Percentiles rank a stretch among this genome's conserved stretches.
These are phyloP conservation scores for Aulostomus chinensis DNA, from an alignment of 2,797 vertebrate species.

Conservation along the genomic window DNA sequence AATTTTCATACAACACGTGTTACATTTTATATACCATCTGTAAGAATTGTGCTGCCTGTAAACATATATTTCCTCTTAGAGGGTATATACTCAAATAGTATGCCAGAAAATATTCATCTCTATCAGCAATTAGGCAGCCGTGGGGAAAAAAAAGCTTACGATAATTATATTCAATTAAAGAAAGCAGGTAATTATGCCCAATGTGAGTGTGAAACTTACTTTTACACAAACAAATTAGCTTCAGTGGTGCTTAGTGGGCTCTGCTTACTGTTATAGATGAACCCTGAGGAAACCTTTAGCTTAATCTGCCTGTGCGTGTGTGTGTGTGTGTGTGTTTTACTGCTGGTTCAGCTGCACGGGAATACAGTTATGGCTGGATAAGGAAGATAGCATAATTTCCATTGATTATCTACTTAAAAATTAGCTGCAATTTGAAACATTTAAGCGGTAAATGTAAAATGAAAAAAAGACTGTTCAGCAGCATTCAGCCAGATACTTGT, in stretches of 20 bases:
- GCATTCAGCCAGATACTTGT: not conserved
- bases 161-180: slow-evolving; percentile 49
- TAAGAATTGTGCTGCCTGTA: no score
- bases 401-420: no score
- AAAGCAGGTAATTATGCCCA: slow-evolving; percentile 52
- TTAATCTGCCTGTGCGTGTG: slow-evolving; percentile 5
- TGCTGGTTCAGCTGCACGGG: not conserved
- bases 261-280: slow-evolving; percentile 4
- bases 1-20: no score
- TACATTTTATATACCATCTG: no score
- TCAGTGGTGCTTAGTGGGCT: slow-evolving; percentile 5
- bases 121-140: slow-evolving; percentile 33
- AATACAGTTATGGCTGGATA: slow-evolving; percentile 23
- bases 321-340: not conserved
- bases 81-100: no score
- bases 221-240: slow-evolving; percentile 36
- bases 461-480: not conserved
- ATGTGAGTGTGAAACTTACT: slow-evolving; percentile 37
- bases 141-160: slow-evolving; percentile 12
- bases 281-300: slow-evolving; percentile 21
- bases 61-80: no score
- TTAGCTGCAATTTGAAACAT: no score
- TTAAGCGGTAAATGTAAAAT: no score
- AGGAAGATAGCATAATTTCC: no score
- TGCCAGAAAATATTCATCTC: slow-evolving; percentile 27